Evolutionary conservation across 53 echinoderm and acorn worm genomes (phyloP).

Genomic region (Antedon mediterranea): DNA sequence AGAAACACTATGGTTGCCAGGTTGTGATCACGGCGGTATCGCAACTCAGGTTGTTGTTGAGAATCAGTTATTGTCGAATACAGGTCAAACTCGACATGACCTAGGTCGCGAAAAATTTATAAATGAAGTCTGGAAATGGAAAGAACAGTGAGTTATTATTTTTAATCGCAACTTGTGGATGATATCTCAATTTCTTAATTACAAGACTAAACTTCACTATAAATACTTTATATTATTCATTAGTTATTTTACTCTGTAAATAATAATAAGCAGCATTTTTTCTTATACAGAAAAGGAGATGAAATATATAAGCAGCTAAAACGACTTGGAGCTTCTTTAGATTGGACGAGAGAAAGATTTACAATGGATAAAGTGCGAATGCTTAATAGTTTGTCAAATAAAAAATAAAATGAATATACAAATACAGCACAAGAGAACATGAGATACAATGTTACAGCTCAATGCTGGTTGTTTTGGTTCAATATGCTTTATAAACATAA

Average conservation of each 20-base stretch:
- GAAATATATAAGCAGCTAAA: constrained; percentile 86
- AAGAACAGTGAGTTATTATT: constrained; percentile 64
- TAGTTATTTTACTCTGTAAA: too few species aligned
- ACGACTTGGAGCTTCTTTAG: constrained; percentile 73
- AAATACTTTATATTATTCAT: too few species aligned
- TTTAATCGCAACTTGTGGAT: too few species aligned
- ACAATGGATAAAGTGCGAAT: constrained; percentile 98
- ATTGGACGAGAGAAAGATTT: constrained; percentile 93
- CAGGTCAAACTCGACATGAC: constrained; percentile 54
- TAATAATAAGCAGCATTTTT: too few species aligned
- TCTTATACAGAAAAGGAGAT: constrained; percentile 64
- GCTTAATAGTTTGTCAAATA: too few species aligned
- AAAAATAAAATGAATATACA: too few species aligned
- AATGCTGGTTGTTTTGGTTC: too few species aligned
- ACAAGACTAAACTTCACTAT: too few species aligned
- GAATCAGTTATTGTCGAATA: constrained; percentile 83
- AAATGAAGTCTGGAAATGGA: constrained; percentile 92
- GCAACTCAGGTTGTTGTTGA: constrained; percentile 95
- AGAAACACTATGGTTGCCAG: constrained; percentile 82
- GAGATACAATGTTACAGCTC: too few species aligned
- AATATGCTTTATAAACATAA: too few species aligned
- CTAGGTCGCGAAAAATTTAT: constrained; percentile 88
- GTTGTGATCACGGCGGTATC: constrained; percentile 95
- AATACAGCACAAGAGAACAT: too few species aligned
- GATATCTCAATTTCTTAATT: too few species aligned